phyloP scores from a whole-genome alignment of 1,140 invertebrate genomes.

The Muscidifurax raptorellus region DNA sequence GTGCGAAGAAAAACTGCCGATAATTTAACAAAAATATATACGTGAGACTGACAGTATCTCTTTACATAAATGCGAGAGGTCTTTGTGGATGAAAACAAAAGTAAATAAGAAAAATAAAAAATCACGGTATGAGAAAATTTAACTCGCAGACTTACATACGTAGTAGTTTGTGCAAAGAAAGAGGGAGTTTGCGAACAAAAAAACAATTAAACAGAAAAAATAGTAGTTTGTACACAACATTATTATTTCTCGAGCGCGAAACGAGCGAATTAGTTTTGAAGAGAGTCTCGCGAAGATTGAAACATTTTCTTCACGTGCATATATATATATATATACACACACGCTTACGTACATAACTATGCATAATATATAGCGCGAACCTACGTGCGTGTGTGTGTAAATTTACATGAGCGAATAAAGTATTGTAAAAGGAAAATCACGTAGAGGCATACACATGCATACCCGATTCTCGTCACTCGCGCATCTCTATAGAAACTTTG shows the following conservation, averaged over 20 bases:
- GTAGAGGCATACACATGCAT: not conserved
- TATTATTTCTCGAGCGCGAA: not conserved
- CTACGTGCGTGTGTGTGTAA: not conserved
- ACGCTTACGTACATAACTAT: slow-evolving; percentile 26
- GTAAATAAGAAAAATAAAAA: not conserved
- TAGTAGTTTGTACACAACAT: not conserved
- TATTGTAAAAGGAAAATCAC: not conserved
- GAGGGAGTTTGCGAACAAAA: not conserved
- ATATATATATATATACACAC: too few relatives aligned
- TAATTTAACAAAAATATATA: slow-evolving; percentile 54
- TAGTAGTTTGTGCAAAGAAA: not conserved
- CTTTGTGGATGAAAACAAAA: not conserved
- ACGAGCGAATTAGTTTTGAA: not conserved
- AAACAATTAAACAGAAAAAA: not conserved
- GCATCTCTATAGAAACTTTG: not conserved
- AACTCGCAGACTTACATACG: not conserved
- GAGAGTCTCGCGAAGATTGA: not conserved
- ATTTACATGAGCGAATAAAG: slow-evolving; percentile 3
- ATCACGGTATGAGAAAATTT: not conserved
- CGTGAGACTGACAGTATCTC: slow-evolving; percentile 61
- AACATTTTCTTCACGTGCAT: not conserved
- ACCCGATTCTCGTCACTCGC: not conserved
- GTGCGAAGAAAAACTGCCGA: slow-evolving; percentile 60
- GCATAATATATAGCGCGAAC: not conserved
- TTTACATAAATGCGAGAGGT: slow-evolving; percentile 35